Conservation (phyloP, 2,888 invertebrate species). For the Amphipyra berbera region DNA sequence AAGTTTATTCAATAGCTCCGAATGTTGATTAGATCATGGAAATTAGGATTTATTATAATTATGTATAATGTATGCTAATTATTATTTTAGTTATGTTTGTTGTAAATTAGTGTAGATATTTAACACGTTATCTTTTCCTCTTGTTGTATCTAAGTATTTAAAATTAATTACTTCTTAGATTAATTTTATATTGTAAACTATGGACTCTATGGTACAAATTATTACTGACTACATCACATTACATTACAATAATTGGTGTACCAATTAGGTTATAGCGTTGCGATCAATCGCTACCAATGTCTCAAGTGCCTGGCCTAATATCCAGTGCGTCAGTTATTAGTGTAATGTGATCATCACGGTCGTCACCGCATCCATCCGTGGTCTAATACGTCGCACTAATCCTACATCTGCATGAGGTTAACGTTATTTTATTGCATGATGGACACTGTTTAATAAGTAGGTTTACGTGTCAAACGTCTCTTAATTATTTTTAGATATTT, state of each 20-base stretch:
- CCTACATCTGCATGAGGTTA: constrained; percentile 46
- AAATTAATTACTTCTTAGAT: constrained; percentile 12
- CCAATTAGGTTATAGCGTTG: neutral
- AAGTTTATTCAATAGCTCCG: too few relatives aligned
- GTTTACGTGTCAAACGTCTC: constrained; percentile 8
- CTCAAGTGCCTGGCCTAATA: neutral
- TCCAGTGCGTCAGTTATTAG: constrained; percentile 2
- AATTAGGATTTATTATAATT: too few relatives aligned
- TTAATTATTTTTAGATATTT: too few relatives aligned
- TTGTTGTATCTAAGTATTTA: constrained; percentile 12
- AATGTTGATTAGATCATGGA: too few relatives aligned
- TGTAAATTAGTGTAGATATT: neutral
- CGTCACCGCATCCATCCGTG: constrained; percentile 34
- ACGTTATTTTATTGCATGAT: constrained; percentile 39
- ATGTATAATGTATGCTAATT: too few relatives aligned
- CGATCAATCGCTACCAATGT: constrained; percentile 7
- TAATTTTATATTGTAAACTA: constrained; percentile 7
- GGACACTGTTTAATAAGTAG: constrained; percentile 4
- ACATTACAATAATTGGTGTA: constrained; percentile 2
- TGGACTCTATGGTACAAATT: constrained; percentile 15
- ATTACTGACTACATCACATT: constrained; percentile 14
- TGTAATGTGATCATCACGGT: constrained; percentile 32
- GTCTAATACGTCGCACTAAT: constrained; percentile 54
- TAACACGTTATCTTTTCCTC: neutral
- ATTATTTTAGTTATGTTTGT: too few relatives aligned